Evolutionary conservation across 2,797 vertebrate genomes (phyloP).

Genomic region (Xiphorhynchus erythropygius): DNA sequence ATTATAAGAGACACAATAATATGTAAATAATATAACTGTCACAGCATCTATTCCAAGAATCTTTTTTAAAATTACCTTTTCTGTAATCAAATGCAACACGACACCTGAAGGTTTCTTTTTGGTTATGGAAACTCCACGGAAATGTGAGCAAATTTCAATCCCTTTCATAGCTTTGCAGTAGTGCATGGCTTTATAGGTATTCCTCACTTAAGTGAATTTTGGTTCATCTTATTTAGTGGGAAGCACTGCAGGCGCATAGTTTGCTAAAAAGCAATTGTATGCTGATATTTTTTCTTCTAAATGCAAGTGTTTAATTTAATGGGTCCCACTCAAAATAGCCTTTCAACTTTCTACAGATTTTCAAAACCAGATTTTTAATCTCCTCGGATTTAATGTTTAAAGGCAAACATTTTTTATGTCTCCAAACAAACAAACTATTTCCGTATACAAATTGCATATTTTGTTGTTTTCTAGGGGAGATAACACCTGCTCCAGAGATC

Average conservation of each 20-base stretch:
- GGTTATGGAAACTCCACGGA: background rate
- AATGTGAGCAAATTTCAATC: background rate
- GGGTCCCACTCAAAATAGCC: background rate
- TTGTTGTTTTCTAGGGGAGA: background rate
- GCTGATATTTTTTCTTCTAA: background rate
- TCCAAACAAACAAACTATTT: background rate
- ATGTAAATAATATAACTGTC: background rate
- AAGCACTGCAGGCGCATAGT: background rate
- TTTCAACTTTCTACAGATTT: background rate
- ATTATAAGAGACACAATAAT: background rate
- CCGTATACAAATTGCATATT: background rate
- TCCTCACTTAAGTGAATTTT: background rate
- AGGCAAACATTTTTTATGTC: background rate
- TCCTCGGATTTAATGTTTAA: background rate
- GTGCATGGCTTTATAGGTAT: background rate
- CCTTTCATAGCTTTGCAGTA: background rate
- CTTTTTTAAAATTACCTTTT: background rate
- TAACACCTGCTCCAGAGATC: background rate
- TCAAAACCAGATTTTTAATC: background rate
- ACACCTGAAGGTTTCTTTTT: background rate
- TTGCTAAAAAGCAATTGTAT: background rate
- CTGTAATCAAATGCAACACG: background rate
- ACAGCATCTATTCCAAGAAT: background rate
- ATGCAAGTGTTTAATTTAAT: background rate
- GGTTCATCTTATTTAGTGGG: background rate